A percentile compares a stretch with the other conserved stretches of the same genome.
phyloP scores from a whole-genome alignment of 2,888 invertebrate genomes.

The Stenurella melanura region DNA sequence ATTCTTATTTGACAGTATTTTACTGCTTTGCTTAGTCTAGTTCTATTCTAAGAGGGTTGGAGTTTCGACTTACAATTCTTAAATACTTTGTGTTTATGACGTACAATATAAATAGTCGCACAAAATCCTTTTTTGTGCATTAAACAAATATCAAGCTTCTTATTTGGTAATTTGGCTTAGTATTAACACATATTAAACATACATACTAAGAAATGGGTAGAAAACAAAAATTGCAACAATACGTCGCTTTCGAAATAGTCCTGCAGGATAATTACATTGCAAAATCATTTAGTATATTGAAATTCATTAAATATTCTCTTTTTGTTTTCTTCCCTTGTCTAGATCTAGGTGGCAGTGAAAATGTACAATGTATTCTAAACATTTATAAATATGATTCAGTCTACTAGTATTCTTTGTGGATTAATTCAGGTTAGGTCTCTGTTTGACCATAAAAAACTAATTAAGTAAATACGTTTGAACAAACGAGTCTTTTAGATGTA shows the following conservation, averaged over 20 bases:
- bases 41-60: constrained; percentile 52
- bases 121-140: constrained; percentile 22
- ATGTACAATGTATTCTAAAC: constrained; percentile 53
- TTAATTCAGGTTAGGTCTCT: not conserved
- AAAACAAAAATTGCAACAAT: not conserved
- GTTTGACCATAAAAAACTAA: not conserved
- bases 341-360: constrained; percentile 52
- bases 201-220: not conserved
- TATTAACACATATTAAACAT: constrained; percentile 13
- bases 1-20: constrained; percentile 40
- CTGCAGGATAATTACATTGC: not conserved
- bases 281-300: not conserved
- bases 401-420: constrained; percentile 41
- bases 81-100: constrained; percentile 20
- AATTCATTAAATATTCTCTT: not conserved
- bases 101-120: constrained; percentile 35
- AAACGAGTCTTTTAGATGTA: no score
- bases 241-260: not conserved
- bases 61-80: constrained; percentile 53
- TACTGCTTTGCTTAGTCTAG: constrained; percentile 12
- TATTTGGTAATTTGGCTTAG: constrained; percentile 10
- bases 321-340: constrained; percentile 37
- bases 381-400: constrained; percentile 51
- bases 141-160: constrained; percentile 23
- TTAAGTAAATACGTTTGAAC: no score